Percentiles rank a stretch among this genome's conserved stretches.
phyloP scores from a whole-genome alignment of 2,797 vertebrate genomes.

The Diglossa cyanea region DNA sequence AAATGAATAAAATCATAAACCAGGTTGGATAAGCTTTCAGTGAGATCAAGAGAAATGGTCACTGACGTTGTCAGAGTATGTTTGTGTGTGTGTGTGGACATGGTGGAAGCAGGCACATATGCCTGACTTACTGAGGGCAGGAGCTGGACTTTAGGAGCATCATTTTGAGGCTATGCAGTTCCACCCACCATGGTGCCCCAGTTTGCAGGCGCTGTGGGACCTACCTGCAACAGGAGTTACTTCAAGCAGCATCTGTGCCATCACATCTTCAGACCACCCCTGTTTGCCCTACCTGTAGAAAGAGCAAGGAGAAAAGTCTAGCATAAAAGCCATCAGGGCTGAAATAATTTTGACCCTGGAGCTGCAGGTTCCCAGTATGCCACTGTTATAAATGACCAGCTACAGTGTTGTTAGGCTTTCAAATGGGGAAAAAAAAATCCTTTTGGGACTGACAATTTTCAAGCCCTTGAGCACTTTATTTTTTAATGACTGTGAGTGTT shows the following conservation, averaged over 20 bases:
- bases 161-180: accelerated
- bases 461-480: background rate
- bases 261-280: background rate
- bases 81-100: no score
- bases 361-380: background rate
- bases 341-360: background rate
- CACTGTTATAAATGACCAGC: background rate
- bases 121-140: accelerated
- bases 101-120: accelerated
- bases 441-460: background rate
- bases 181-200: accelerated
- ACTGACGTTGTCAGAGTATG: background rate
- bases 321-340: background rate
- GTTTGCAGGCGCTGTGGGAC: background rate
- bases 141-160: background rate
- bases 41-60: background rate
- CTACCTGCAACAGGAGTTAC: accelerated
- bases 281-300: background rate
- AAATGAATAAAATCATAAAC: background rate
- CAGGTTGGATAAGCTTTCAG: background rate
- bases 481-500: background rate
- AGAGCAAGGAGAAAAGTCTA: background rate
- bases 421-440: background rate
- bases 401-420: background rate
- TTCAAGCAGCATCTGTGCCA: background rate